Conservation (phyloP, 2,113 vertebrate species). For the Apodemus sylvaticus region DNA sequence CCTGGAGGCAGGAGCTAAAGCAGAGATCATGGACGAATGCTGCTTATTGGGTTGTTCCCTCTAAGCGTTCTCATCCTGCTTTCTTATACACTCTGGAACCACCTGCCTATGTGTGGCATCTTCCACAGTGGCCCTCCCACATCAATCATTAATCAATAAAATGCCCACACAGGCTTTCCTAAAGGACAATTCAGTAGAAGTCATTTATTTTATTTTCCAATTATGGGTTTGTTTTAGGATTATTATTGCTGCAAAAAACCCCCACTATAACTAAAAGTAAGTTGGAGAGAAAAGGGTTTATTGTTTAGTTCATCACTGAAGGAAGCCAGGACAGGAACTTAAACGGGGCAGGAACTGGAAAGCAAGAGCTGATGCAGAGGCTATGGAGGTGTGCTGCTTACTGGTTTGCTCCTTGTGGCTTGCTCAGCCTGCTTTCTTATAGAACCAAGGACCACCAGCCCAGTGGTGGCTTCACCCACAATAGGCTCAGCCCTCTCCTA, state of each 20-base stretch:
- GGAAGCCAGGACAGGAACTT: neutral
- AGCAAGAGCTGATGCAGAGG: neutral
- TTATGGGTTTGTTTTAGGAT: neutral
- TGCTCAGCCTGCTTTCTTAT: neutral
- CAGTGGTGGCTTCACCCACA: neutral
- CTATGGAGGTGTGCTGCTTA: neutral
- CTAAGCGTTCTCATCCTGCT: neutral
- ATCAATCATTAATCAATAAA: neutral
- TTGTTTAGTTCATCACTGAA: neutral
- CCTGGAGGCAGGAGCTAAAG: neutral
- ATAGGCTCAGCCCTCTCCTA: neutral
- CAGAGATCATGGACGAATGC: neutral
- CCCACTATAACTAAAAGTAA: neutral
- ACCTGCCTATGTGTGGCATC: neutral
- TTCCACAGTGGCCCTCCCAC: neutral
- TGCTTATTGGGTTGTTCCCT: neutral
- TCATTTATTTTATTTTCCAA: neutral
- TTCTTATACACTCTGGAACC: neutral
- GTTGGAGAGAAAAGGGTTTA: neutral
- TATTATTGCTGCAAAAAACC: neutral
- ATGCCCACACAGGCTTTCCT: neutral
- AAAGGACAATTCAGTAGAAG: neutral
- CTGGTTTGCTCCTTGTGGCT: neutral
- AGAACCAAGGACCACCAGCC: neutral
- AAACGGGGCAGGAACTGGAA: neutral